A percentile compares a stretch with the other conserved stretches of the same genome.
phyloP scores from a whole-genome alignment of 2,113 vertebrate species.

The Mesocricetus auratus region DNA sequence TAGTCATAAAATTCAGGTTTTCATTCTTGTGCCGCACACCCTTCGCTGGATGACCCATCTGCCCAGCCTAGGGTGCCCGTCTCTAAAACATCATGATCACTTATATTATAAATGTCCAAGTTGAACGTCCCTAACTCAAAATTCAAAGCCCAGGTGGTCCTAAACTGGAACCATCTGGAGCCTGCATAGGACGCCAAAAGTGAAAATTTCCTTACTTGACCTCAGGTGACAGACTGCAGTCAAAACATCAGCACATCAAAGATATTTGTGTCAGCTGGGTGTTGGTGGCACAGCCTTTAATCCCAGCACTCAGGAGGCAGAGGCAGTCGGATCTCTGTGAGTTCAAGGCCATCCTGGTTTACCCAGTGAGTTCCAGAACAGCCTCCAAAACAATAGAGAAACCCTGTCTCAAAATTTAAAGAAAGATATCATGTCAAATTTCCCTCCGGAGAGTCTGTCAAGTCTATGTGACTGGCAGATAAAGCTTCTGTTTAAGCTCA shows the following conservation, averaged over 20 bases:
- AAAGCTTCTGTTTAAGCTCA: not conserved
- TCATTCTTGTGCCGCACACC: not conserved
- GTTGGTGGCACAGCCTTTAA: too few species aligned
- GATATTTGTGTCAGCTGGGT: too few species aligned
- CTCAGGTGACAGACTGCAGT: not conserved
- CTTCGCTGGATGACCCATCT: not conserved
- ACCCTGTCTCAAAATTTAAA: too few species aligned
- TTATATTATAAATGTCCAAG: not conserved
- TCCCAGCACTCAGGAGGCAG: too few species aligned
- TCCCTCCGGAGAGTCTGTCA: not conserved
- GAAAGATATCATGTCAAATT: too few species aligned
- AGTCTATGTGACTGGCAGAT: not conserved
- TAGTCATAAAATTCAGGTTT: not conserved
- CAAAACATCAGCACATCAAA: not conserved
- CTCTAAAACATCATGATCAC: not conserved
- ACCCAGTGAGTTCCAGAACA: too few species aligned
- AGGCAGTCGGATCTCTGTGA: too few species aligned
- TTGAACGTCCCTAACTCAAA: not conserved
- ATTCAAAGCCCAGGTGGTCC: not conserved
- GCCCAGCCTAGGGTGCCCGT: too few species aligned
- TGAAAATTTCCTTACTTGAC: not conserved
- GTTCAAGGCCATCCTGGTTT: too few species aligned
- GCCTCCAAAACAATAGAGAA: too few species aligned
- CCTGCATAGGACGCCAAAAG: not conserved
- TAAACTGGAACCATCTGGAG: not conserved